Percentiles rank a stretch among this genome's conserved stretches.
phyloP scores from a whole-genome alignment of 2,888 invertebrate species.

The Amphipyra berbera region DNA sequence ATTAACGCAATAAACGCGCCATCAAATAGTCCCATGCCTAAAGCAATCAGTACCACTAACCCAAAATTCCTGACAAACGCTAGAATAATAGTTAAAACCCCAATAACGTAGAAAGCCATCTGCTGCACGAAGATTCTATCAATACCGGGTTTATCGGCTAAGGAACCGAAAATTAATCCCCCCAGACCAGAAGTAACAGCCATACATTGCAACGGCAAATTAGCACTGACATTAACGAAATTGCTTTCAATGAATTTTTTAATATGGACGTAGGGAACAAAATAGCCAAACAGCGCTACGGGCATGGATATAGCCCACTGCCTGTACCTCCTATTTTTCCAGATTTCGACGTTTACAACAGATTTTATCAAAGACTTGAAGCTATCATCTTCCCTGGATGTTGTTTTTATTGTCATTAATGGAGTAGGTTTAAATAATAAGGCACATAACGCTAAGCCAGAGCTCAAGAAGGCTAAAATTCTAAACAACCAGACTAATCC shows the following conservation, averaged over 20 bases:
- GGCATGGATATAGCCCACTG: slow-evolving; percentile 96
- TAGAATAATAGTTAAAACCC: slow-evolving; percentile 93
- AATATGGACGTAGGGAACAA: slow-evolving; percentile 97
- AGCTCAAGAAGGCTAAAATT: slow-evolving; percentile 92
- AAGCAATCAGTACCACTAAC: slow-evolving; percentile 92
- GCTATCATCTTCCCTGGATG: slow-evolving; percentile 77
- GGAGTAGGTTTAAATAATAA: slow-evolving; percentile 93
- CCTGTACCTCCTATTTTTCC: slow-evolving; percentile 95
- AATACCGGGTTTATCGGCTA: slow-evolving; percentile 94
- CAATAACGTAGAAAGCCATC: slow-evolving; percentile 94
- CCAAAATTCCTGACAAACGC: slow-evolving; percentile 92
- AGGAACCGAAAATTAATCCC: slow-evolving; percentile 94
- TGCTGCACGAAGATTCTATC: slow-evolving; percentile 96
- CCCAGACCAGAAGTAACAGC: slow-evolving; percentile 96
- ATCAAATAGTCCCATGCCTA: slow-evolving; percentile 97
- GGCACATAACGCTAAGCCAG: slow-evolving; percentile 93
- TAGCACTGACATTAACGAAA: slow-evolving; percentile 91
- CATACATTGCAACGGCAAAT: slow-evolving; percentile 95
- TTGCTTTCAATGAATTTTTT: slow-evolving; percentile 92
- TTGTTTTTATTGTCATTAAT: slow-evolving; percentile 76
- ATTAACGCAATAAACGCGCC: slow-evolving; percentile 97
- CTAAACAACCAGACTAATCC: slow-evolving; percentile 91
- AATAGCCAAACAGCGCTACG: slow-evolving; percentile 96
- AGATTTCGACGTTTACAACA: slow-evolving; percentile 93
- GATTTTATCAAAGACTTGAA: slow-evolving; percentile 85